Conservation (phyloP, 2,888 invertebrate genomes). For the Noctua janthe region DNA sequence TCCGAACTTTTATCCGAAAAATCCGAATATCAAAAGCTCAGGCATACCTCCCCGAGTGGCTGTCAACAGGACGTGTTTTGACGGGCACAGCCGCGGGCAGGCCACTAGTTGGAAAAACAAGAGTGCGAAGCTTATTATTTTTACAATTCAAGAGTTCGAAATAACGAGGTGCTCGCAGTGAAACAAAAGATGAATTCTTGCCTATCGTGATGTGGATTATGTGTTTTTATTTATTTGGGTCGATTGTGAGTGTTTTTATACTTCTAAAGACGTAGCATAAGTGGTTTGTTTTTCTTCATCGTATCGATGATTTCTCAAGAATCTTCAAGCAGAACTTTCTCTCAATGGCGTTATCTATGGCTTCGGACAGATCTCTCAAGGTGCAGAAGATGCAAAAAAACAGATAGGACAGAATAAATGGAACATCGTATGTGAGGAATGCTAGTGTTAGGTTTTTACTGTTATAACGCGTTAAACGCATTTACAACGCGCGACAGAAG, state of each 20-base stretch:
- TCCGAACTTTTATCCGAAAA: conserved; percentile 16
- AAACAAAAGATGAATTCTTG: conserved; percentile 52
- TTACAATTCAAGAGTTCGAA: conserved; percentile 61
- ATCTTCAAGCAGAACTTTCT: neutral
- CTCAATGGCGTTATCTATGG: no score
- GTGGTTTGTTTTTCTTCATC: neutral
- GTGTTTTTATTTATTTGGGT: conserved; percentile 24
- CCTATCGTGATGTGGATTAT: conserved; percentile 9
- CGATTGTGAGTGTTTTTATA: neutral
- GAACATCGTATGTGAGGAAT: neutral
- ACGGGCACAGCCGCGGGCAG: conserved; percentile 46
- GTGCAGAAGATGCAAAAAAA: neutral
- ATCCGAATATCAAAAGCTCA: conserved; percentile 34
- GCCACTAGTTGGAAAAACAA: conserved; percentile 50
- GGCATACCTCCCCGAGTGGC: conserved; percentile 21
- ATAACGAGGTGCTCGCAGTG: conserved; percentile 54
- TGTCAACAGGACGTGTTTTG: conserved; percentile 46
- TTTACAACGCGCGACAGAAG: no score
- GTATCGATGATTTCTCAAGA: neutral
- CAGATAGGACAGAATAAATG: neutral
- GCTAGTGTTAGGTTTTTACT: neutral
- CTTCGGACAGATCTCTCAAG: no score
- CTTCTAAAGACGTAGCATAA: neutral
- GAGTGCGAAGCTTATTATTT: conserved; percentile 59
- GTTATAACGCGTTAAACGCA: neutral